Evolutionary conservation across 30 jellyfish, hydroid and myxozoan species (phyloP).

Genomic region (Hydractinia echinata): DNA sequence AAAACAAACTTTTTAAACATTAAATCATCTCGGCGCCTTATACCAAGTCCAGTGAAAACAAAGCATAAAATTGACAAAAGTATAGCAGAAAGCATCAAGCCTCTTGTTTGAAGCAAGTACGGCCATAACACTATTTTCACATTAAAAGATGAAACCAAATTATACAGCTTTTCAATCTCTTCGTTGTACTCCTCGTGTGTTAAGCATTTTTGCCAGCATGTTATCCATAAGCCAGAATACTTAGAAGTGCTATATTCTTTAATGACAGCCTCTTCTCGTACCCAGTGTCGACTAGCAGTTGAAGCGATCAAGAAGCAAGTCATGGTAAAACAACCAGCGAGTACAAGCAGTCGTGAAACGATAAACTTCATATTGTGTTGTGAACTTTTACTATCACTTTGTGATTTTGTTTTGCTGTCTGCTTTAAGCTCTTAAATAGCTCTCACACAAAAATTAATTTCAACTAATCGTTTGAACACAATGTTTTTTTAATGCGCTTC

Average conservation of each 20-base stretch:
- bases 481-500: too few species aligned
- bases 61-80: neutral
- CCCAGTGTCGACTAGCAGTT: neutral
- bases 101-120: neutral
- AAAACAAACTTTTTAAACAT: neutral
- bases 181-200: neutral
- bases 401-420: too few species aligned
- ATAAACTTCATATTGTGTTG: neutral
- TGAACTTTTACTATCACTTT: too few species aligned
- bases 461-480: too few species aligned
- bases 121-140: neutral
- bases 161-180: neutral
- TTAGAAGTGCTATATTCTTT: neutral
- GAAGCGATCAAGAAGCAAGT: constrained; percentile 11
- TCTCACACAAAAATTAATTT: too few species aligned
- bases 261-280: neutral
- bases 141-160: neutral
- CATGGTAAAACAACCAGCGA: neutral
- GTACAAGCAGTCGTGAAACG: neutral
- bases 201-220: constrained; percentile 9
- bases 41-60: neutral
- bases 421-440: too few species aligned
- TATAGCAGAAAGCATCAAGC: neutral
- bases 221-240: constrained; percentile 11
- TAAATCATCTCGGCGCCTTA: neutral